Percentiles rank a stretch among this genome's conserved stretches.
Conservation (phyloP, 2,797 vertebrate species). For the Pempheris klunzingeri region DNA sequence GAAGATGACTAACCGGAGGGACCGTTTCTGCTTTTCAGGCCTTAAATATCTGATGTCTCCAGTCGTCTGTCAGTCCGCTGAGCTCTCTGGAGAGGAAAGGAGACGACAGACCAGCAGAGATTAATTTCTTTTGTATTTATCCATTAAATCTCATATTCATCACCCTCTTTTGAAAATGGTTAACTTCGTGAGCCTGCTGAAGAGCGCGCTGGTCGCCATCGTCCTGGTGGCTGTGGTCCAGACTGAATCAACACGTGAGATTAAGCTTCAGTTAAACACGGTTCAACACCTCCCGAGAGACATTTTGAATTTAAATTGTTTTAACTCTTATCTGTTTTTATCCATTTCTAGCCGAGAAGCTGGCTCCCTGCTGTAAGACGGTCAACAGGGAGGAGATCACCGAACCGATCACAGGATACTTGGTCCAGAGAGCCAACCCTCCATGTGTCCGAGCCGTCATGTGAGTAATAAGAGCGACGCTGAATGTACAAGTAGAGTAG, state of each 20-base stretch:
- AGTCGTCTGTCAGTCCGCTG: constrained; percentile 25
- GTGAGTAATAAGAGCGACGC: constrained; percentile 62
- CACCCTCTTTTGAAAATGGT: constrained; percentile 30
- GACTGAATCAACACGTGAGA: constrained; percentile 36
- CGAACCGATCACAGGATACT: constrained; percentile 31
- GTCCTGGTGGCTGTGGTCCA: constrained; percentile 26
- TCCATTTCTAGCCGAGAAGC: constrained; percentile 49
- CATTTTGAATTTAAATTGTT: background rate
- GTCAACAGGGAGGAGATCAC: background rate
- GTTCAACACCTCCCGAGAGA: background rate
- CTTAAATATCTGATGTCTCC: constrained; percentile 11
- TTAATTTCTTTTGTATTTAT: background rate
- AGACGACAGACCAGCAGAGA: background rate
- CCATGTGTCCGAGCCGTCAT: constrained; percentile 76
- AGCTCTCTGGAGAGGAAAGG: constrained; percentile 24
- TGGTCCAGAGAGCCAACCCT: background rate
- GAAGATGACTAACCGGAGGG: constrained; percentile 30
- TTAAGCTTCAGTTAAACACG: background rate
- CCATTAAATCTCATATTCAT: background rate
- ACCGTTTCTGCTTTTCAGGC: constrained; percentile 56
- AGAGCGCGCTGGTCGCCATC: constrained; percentile 25
- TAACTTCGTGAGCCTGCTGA: constrained; percentile 29
- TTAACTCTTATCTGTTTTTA: accelerated
- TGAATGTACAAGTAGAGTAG: background rate
- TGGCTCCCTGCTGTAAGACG: constrained; percentile 64